A percentile compares a stretch with the other conserved stretches of the same genome.
Conservation (phyloP, 2,888 invertebrate genomes). For the Empis livida region DNA sequence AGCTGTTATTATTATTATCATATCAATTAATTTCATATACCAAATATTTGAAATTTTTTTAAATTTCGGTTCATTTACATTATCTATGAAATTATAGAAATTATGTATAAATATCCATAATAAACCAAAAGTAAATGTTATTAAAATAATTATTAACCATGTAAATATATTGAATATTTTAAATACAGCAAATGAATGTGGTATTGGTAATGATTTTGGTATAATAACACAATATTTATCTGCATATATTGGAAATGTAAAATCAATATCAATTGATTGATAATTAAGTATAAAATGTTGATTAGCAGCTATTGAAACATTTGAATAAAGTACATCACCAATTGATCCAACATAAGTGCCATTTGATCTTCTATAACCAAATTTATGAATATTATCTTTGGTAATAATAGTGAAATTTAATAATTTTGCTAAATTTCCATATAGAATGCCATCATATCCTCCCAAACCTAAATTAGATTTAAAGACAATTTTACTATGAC, state of each 20-base stretch:
- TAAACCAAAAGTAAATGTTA: too few species aligned
- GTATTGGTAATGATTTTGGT: background rate
- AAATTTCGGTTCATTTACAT: too few species aligned
- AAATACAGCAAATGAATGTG: constrained; percentile 23
- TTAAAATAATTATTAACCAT: constrained; percentile 13
- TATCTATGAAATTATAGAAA: too few species aligned
- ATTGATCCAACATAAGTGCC: background rate
- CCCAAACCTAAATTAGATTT: constrained; percentile 9
- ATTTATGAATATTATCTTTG: background rate
- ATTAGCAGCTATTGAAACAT: background rate
- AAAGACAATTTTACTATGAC: background rate
- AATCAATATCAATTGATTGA: background rate
- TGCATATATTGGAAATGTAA: background rate
- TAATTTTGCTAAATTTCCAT: constrained; percentile 24
- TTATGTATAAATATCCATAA: too few species aligned
- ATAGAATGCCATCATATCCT: constrained; percentile 31
- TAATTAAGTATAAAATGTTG: background rate
- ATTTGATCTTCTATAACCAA: background rate
- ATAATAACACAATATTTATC: background rate
- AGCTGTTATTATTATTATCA: too few species aligned
- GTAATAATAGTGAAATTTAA: constrained; percentile 24
- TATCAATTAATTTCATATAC: too few species aligned
- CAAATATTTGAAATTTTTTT: too few species aligned
- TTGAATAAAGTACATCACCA: background rate
- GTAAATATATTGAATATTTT: constrained; percentile 23